Conservation (phyloP, 2,113 vertebrate species). For the human region DNA sequence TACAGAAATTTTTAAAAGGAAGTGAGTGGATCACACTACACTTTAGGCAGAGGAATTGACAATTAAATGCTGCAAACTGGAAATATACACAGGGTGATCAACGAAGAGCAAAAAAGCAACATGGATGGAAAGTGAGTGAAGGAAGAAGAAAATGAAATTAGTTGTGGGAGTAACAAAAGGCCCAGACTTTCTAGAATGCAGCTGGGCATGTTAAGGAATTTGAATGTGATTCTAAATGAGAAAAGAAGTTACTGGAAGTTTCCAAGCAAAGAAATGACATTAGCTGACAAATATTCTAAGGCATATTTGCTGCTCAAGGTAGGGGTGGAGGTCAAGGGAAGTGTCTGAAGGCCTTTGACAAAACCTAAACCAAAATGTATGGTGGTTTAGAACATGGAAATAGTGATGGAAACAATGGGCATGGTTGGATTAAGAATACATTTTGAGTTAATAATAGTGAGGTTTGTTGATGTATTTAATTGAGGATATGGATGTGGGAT, state of each 20-base stretch:
- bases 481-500: neutral
- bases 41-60: neutral
- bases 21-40: neutral
- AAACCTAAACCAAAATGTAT: neutral
- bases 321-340: neutral
- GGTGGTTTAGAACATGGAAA: neutral
- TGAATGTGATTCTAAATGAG: neutral
- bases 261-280: neutral
- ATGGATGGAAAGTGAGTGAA: neutral
- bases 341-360: neutral
- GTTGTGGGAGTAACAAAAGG: neutral
- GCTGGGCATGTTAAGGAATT: neutral
- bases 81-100: neutral
- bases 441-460: neutral
- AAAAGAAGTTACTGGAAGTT: neutral
- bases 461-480: neutral
- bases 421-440: neutral
- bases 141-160: neutral
- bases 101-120: neutral
- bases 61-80: neutral
- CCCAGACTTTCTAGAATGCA: neutral
- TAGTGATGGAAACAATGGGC: neutral
- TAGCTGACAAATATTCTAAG: neutral
- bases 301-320: neutral
- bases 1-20: neutral